Percentiles rank a stretch among this genome's conserved stretches.
Evolutionary conservation across 1,140 invertebrate species (phyloP).

Genomic region (Drosophila lowei): DNA sequence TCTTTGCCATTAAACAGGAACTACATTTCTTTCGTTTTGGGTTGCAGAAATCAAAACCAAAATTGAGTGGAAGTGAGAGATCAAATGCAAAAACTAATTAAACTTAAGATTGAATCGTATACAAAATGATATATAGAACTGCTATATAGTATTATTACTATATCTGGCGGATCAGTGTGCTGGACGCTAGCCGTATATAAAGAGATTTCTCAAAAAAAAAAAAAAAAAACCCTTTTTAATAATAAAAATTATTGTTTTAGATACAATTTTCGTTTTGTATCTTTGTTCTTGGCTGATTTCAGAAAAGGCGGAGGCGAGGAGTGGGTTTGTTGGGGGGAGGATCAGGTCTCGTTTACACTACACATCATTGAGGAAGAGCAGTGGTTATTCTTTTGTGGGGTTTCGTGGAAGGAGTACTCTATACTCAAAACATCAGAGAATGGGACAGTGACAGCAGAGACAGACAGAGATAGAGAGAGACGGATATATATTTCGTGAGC

Average conservation of each 20-base stretch:
- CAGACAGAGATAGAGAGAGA: constrained; percentile 17
- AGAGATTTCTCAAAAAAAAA: too few relatives aligned
- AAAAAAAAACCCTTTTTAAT: too few relatives aligned
- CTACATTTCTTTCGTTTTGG: constrained; percentile 34
- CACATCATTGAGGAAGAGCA: constrained; percentile 32
- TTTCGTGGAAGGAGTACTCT: not conserved
- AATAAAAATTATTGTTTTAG: too few relatives aligned
- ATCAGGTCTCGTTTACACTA: too few relatives aligned
- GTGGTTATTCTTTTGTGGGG: constrained; percentile 5
- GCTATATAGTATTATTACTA: too few relatives aligned
- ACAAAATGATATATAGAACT: too few relatives aligned
- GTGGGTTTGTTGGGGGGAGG: too few relatives aligned
- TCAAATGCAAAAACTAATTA: constrained; percentile 46
- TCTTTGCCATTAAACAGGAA: constrained; percentile 39
- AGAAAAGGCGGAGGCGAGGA: not conserved
- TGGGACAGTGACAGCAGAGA: constrained; percentile 33
- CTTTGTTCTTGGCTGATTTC: not conserved
- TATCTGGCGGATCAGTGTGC: too few relatives aligned
- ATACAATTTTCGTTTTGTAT: too few relatives aligned
- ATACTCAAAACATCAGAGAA: constrained; percentile 1
- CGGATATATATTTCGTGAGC: constrained; percentile 4
- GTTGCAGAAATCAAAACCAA: constrained; percentile 26
- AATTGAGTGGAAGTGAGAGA: constrained; percentile 10
- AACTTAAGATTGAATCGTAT: constrained; percentile 13
- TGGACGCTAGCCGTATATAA: too few relatives aligned